Evolutionary conservation across 2,797 vertebrate genomes (phyloP).

Genomic region (Cottoperca gobio): DNA sequence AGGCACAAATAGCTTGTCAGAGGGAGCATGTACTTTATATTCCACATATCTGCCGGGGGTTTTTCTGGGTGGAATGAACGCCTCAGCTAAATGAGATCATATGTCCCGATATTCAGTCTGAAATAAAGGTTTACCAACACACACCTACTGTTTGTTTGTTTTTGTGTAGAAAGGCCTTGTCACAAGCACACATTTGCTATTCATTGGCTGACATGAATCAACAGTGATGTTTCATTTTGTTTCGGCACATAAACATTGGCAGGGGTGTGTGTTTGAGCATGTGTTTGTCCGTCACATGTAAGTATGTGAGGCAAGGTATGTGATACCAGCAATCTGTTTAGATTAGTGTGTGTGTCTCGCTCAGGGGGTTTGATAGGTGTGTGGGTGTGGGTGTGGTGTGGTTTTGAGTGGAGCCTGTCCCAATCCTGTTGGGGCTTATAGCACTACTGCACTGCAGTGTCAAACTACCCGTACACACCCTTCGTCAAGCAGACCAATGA

Average conservation of each 20-base stretch:
- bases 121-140: constrained; percentile 13
- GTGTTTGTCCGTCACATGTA: not conserved
- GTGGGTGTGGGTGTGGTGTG: not conserved
- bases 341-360: constrained; percentile 1
- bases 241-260: constrained; percentile 31
- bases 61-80: not conserved
- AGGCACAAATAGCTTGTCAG: constrained; percentile 9
- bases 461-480: not conserved
- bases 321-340: constrained; percentile 10
- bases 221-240: constrained; percentile 44
- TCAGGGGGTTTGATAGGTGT: no score
- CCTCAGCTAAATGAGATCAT: constrained; percentile 25
- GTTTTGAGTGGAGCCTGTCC: constrained; percentile 4
- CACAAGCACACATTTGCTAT: constrained; percentile 7
- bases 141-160: not conserved
- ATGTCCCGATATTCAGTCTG: constrained; percentile 14
- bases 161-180: constrained; percentile 1
- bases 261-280: constrained; percentile 14
- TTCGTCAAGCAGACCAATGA: constrained; percentile 5
- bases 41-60: not conserved
- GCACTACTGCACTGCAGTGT: constrained; percentile 10
- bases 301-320: not conserved
- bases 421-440: constrained; percentile 31
- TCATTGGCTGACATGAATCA: constrained; percentile 43
- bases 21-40: constrained; percentile 1